Evolutionary conservation across 2,888 invertebrate species (phyloP), one percentile per base, ranked within the genome.

Genomic region (Nyleta sp.): DNA sequence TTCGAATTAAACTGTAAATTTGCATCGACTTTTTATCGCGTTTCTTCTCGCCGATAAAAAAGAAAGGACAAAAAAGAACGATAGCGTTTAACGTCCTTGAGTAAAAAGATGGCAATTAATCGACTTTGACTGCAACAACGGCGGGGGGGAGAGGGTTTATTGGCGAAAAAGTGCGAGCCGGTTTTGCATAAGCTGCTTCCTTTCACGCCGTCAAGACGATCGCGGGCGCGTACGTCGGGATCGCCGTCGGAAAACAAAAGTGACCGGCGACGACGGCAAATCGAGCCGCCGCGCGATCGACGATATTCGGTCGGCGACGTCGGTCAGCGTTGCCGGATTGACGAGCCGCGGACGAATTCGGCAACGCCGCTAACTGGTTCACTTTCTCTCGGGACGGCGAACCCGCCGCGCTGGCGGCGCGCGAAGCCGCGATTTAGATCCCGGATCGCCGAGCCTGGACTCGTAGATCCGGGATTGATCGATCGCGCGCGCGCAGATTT

Each of bases 331-430:
- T 77, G 77, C 77, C 77, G 59, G 65, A 64, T 70, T 64, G 75
- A 53, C 64, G 64, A 28, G 64, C 8, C 38, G 44, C 55, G 31
- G 3, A 38, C 83, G 84, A 87, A 88, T 89, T 89, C 86, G 88
- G 85, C 89, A 88, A 88, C 88, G 80, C 83, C 85, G 89, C 86
- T 86, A 86, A 86, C 88, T 88, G 88, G 87, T 88, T 89, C 87
- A 89, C 89, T 89, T 89, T 89, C 89, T 88, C 89, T 88, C 86
- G n/a, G 85, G 83, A 74, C 84, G 84, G 84, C 85, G 84, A 86
- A 59, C 70, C 60, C 60, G 71, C 53, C 35, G 33, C 35, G 71
- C 65, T 59, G 59, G 59, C 62, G 75, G 62, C 42, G 46, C 35
- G 31, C 8, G 13, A 24, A 42, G 15, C 46, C 38, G 38, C 33